Base-by-base conservation (phyloP, 1,140 invertebrate species). In the Zaprionus gabonicus region DNA sequence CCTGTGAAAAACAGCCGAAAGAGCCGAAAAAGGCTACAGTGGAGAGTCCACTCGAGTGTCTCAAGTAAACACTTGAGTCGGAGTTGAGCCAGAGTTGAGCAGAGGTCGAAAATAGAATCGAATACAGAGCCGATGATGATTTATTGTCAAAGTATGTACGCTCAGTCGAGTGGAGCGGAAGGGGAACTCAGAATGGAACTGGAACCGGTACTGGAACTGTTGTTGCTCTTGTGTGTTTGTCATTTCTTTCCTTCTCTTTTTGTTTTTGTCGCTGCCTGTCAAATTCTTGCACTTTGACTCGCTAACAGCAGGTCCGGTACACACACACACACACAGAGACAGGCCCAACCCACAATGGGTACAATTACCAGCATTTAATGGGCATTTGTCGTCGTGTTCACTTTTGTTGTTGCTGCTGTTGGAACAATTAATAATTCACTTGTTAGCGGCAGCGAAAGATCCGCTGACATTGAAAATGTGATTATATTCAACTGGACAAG, bases 221-320 rank as follows among this genome's bases (percentile, higher is more conserved):
- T 70, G 60, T 27, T 46, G 41, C 5, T 41, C 65, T 76, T 80
- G 75, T 51, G 60, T 73, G 63, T 73, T 77, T 73, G 71, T 75
- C 63, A 57, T 73, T 72, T n/a, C 49, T 34, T 72, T n/a, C 49
- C 34, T 63, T 64, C 41, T 27, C 57, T 65, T 60, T 69, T 60
- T 76, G 55, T 82, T 79, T 49, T 69, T 82, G 44, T 72, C 73
- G 63, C 74, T 63, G 62, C 60, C 73, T 81, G 81, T 84, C 85
- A 88, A 81, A 90, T 84, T 90, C 81, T 88, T 90, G 78, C 81
- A 88, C 81, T 88, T 88, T 90, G 81, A 87, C 84, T 76, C 34
- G 17, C 20, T 62, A 58, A n/a, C 57, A 46, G 49, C 71, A 69
- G 51, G 65, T 74, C 66, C 71, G 66, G 71, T 25, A 60, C 12